These are phyloP conservation scores for Rhadina sibilatrix DNA, from an alignment of 2,113 vertebrate genomes.

Conservation along the genomic window DNA sequence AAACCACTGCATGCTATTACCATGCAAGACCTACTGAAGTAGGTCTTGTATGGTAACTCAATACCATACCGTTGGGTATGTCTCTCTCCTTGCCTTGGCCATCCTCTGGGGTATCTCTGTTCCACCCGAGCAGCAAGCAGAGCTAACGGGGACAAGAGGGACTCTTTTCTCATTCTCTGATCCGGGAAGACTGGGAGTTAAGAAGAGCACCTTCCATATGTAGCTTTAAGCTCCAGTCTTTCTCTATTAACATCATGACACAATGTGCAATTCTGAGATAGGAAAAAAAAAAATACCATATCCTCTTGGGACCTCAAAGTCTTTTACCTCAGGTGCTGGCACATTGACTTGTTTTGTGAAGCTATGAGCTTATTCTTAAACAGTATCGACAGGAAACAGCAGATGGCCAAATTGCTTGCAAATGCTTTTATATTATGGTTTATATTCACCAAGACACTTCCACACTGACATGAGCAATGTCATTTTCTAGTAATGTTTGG, in stretches of 20 bases:
- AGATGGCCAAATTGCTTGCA: constrained; percentile 66
- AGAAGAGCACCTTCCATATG: background rate
- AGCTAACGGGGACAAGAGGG: background rate
- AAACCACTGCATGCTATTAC: background rate
- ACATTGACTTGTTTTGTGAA: background rate
- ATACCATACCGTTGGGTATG: background rate
- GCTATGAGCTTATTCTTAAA: constrained; percentile 29
- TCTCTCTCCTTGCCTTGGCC: background rate
- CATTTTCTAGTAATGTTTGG: constrained; percentile 67
- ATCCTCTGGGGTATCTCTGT: background rate
- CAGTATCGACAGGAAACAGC: constrained; percentile 36
- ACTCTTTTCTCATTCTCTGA: background rate
- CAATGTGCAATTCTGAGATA: background rate
- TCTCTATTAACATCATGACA: background rate
- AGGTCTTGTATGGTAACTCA: background rate
- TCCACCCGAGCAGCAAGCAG: background rate
- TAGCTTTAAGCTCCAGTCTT: background rate
- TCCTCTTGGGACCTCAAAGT: background rate
- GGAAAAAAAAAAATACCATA: background rate
- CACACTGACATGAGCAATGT: constrained; percentile 59
- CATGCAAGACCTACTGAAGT: background rate
- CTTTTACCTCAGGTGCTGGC: constrained; percentile 26
- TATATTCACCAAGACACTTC: constrained; percentile 55
- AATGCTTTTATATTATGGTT: constrained; percentile 62
- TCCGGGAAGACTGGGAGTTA: background rate